Evolutionary conservation across 2,888 invertebrate genomes (phyloP).

Genomic region (Ophion ventricosus): DNA sequence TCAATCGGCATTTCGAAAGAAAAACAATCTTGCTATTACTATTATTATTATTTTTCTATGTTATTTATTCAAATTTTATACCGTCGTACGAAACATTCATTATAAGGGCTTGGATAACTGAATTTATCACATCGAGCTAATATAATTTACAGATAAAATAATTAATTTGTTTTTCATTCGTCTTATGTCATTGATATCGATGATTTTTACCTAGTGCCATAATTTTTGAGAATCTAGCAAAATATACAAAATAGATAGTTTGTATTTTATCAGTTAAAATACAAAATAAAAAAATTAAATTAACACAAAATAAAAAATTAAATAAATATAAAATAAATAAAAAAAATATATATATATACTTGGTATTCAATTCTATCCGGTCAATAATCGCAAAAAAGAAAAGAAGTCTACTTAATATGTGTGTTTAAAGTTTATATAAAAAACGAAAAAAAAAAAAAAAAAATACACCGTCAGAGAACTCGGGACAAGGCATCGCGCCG

Average conservation of each 20-base stretch:
- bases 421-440: background rate
- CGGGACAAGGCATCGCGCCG: background rate
- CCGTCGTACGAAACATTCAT: no score
- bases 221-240: no score
- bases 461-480: background rate
- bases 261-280: no score
- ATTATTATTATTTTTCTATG: background rate
- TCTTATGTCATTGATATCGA: no score
- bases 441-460: background rate
- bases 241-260: no score
- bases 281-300: no score
- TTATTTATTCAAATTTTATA: no score
- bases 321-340: background rate
- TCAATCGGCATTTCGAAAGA: conserved; percentile 11
- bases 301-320: background rate
- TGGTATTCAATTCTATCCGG: background rate
- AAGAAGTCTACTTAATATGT: background rate
- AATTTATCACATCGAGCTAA: no score
- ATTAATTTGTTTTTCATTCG: no score
- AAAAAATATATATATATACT: background rate
- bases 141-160: no score
- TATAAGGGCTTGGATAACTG: no score
- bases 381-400: background rate
- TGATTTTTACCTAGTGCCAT: no score
- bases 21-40: background rate